Percentiles rank a stretch among this genome's conserved stretches.
These are phyloP conservation scores for Lampris incognitus DNA, from an alignment of 2,113 vertebrate genomes.

Conservation along the genomic window DNA sequence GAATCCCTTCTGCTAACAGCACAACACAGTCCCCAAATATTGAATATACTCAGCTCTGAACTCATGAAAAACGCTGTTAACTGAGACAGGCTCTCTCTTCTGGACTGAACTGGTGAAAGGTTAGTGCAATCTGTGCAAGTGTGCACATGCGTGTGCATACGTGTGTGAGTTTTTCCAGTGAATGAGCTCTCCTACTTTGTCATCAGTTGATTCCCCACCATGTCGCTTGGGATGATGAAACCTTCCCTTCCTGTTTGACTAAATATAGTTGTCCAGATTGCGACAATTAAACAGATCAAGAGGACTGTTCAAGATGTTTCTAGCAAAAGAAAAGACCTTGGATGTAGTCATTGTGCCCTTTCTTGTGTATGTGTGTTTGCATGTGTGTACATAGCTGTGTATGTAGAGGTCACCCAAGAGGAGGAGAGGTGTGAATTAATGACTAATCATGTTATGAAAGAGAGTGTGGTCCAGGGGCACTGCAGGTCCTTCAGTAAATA, in stretches of 20 bases:
- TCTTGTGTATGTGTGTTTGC: not conserved
- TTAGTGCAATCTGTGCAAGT: not conserved
- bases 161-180: too few relatives aligned
- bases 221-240: too few relatives aligned
- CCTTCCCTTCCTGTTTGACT: too few relatives aligned
- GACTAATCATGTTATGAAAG: not conserved
- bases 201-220: conserved; percentile 4
- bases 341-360: not conserved
- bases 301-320: too few relatives aligned
- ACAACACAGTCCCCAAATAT: conserved; percentile 58
- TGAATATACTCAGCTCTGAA: conserved; percentile 57
- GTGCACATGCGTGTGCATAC: too few relatives aligned
- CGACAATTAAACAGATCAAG: too few relatives aligned
- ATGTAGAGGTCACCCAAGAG: conserved; percentile 22
- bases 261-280: too few relatives aligned
- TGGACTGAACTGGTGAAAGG: conserved; percentile 27
- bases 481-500: conserved; percentile 20
- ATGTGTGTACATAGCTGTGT: not conserved
- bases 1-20: conserved; percentile 46
- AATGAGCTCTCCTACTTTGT: conserved; percentile 49
- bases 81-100: conserved; percentile 33
- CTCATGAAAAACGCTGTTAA: conserved; percentile 38
- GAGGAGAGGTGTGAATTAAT: conserved; percentile 15
- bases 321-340: not conserved
- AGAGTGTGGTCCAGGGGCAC: conserved; percentile 22